These are phyloP conservation scores for Drosophila kurseongensis DNA, from an alignment of 1,140 invertebrate genomes.

Conservation along the genomic window DNA sequence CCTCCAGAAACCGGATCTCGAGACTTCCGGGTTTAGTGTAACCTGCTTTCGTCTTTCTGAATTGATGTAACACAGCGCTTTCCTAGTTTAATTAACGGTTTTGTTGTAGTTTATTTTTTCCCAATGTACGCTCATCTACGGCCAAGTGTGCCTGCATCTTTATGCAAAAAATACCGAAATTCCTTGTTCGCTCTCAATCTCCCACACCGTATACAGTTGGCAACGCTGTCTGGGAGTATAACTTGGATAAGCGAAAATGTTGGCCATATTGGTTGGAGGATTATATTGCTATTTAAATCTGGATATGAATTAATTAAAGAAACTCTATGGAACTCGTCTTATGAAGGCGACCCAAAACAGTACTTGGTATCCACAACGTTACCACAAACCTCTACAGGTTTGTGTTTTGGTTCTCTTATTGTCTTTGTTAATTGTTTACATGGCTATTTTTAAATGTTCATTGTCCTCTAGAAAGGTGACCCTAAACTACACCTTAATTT, in stretches of 20 bases:
- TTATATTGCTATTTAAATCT: neutral
- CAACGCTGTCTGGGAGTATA: neutral
- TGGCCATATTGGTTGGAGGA: neutral
- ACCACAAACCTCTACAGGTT: too few species aligned
- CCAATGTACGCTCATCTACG: neutral
- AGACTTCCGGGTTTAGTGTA: slow-evolving; percentile 6
- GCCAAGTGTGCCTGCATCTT: too few species aligned
- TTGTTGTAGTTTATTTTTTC: slow-evolving; percentile 11
- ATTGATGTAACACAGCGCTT: slow-evolving; percentile 12
- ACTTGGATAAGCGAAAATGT: neutral
- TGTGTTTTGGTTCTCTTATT: too few species aligned
- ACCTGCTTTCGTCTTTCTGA: neutral
- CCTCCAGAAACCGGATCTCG: slow-evolving; percentile 4
- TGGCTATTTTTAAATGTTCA: too few species aligned
- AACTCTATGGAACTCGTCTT: too few species aligned
- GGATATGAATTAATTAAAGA: too few species aligned
- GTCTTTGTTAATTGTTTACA: too few species aligned
- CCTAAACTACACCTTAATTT: too few species aligned
- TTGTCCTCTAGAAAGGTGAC: too few species aligned
- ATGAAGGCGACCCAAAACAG: too few species aligned
- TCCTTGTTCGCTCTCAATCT: neutral
- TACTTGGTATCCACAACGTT: too few species aligned
- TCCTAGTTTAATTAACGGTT: slow-evolving; percentile 39
- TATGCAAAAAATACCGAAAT: too few species aligned
- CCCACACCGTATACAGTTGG: neutral